These are phyloP conservation scores for Beris morrisii DNA, from an alignment of 2,888 invertebrate genomes.

Conservation along the genomic window DNA sequence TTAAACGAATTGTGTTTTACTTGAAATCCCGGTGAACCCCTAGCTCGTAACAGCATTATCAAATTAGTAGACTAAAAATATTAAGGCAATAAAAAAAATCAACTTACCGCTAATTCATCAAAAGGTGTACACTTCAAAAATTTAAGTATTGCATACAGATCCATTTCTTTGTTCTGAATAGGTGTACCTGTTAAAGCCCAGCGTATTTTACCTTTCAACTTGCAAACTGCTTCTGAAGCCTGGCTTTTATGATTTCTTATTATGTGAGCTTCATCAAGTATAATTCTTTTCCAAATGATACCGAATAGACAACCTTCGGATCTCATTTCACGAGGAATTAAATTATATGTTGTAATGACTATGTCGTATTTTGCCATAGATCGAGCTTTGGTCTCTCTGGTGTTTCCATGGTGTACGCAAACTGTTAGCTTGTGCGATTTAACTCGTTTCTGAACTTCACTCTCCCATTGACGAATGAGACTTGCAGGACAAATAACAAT, in stretches of 20 bases:
- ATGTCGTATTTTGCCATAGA: slow-evolving; percentile 73
- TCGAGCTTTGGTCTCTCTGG: slow-evolving; percentile 66
- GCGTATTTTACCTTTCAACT: slow-evolving; percentile 64
- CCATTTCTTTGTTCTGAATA: slow-evolving; percentile 89
- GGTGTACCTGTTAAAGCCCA: slow-evolving; percentile 95
- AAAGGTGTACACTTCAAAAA: slow-evolving; percentile 87
- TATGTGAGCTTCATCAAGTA: slow-evolving; percentile 92
- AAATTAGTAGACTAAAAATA: background rate
- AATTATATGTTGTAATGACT: slow-evolving; percentile 87
- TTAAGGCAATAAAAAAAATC: slow-evolving; percentile 11
- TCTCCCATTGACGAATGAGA: slow-evolving; percentile 87
- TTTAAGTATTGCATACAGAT: slow-evolving; percentile 76
- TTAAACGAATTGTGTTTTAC: background rate
- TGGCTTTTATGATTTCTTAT: slow-evolving; percentile 85
- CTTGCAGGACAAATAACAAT: slow-evolving; percentile 93
- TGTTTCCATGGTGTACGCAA: slow-evolving; percentile 78
- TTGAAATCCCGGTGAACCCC: no score
- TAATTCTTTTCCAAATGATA: slow-evolving; percentile 81
- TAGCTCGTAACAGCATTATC: no score
- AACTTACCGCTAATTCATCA: slow-evolving; percentile 71
- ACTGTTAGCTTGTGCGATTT: slow-evolving; percentile 64
- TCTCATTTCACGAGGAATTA: slow-evolving; percentile 66
- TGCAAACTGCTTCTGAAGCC: slow-evolving; percentile 71
- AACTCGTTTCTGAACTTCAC: slow-evolving; percentile 71
- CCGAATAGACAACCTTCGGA: slow-evolving; percentile 64